Evolutionary conservation across 1,140 invertebrate genomes (phyloP), one percentile per base, ranked within the genome.

Genomic region (Euglossa dilemma): DNA sequence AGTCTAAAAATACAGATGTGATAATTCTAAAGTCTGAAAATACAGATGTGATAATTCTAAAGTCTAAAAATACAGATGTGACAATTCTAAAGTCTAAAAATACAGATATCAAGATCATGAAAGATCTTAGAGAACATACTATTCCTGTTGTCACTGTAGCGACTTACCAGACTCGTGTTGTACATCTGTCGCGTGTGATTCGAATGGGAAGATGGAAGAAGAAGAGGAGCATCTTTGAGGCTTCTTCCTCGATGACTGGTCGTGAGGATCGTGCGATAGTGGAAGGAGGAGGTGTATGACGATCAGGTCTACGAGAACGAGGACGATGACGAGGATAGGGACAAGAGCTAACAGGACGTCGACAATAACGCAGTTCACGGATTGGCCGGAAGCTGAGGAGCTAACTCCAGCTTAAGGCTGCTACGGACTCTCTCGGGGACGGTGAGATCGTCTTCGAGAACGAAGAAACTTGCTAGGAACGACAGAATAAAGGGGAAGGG

Each of bases 341-440:
- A 36, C 54, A 56, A 64, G 16, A 56, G 54, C 20, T 43, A 71
- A 64, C 63, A 66, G 64, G 71, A 77, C 50, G 59, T 80, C 61
- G 83, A 88, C 83, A 88, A 86, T 86, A 84, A 85, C 77, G 80
- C 69, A 57, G 69, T 64, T 81, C 72, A 66, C 59, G 79, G 71
- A 81, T 81, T 81, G 79, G 71, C 52, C 72, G 43, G 67, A 59
- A 83, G 85, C 70, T 74, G 73, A 81, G 79, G 70, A 87, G 75
- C 76, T 63, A 80, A 77, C 75, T 79, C 64, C 59, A 54, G 85
- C 81, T 84, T 84, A 87, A 80, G 75, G 54, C 61, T 61, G 75
- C 70, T 66, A 61, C 59, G 77, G 67, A 84, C 52, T 83, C 78
- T 85, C 76, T 28, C 23, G 81, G 71, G 81, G 61, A 80, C 80